Evolutionary conservation across 2,113 vertebrate species (phyloP).

Genomic region (Psittacus erithacus): DNA sequence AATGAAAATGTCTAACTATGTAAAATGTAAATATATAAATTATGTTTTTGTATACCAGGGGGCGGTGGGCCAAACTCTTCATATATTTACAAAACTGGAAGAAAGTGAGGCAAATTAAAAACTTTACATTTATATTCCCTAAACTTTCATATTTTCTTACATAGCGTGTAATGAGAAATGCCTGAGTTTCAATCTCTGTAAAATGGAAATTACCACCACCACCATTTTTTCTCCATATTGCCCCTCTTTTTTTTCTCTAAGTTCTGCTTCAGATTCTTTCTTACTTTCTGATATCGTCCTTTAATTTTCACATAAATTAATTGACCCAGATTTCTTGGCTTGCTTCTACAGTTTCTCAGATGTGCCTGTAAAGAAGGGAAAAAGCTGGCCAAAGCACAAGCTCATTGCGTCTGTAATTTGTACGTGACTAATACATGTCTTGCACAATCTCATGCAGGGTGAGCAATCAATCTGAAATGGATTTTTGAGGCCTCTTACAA

Average conservation of each 20-base stretch:
- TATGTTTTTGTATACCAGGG: not conserved
- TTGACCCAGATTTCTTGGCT: not conserved
- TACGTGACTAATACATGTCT: fast-evolving
- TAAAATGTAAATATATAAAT: not conserved
- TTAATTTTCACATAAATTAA: not conserved
- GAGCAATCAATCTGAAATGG: not conserved
- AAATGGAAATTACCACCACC: not conserved
- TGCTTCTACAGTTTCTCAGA: not conserved
- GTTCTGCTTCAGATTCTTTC: not conserved
- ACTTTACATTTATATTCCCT: not conserved
- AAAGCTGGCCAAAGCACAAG: not conserved
- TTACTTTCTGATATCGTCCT: not conserved
- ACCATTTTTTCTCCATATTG: not conserved
- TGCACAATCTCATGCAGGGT: not conserved
- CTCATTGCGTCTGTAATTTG: not conserved
- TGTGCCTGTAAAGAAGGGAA: not conserved
- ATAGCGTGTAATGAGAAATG: not conserved
- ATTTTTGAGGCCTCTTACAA: not conserved
- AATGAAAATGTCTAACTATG: not conserved
- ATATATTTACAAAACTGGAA: not conserved
- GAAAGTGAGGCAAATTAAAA: not conserved
- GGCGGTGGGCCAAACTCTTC: not conserved
- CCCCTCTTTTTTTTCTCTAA: not conserved
- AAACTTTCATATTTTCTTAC: not conserved
- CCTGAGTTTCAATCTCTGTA: not conserved